Base-by-base conservation (phyloP, 64 coral and sea anemone genomes). In the Catalaphyllia jardinei region DNA sequence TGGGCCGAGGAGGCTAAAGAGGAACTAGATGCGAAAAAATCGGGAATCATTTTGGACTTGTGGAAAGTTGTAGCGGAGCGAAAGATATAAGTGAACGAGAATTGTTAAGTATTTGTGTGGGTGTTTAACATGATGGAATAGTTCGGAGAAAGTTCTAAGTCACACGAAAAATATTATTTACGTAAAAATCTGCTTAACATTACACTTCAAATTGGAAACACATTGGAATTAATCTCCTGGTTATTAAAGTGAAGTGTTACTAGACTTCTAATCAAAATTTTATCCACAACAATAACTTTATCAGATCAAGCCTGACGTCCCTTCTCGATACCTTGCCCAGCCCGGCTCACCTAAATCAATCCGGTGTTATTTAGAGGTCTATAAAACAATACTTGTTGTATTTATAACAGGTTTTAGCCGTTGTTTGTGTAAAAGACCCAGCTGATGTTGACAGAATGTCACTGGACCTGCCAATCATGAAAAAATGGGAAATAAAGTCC, bases 401-500 rank as follows among this genome's bases (percentile, higher is more conserved):
- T 67, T 22, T 67, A 10, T 67, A 8, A 3, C 72, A 92, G 90
- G 25, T 92, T 86, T 59, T 86, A 15, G 81, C 90, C 13, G 28
- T 92, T 29, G 82, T 92, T 8, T 92, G 90, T 69, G 90, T 92
- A 24, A 30, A 83, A 8, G 52, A 85, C 67, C 90, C 90, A 22
- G 74, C 46, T 49, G 90, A 92, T 14, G 73, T 86, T 18, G 90
- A 92, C 65, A 75, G 60, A 33, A 86, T 92, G 73, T 92, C 90
- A 30, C 71, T 92, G 19, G 76, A 92, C 60, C n/a, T 92, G 17
- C 90, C 90, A 59, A 78, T 92, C 27, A 92, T 92, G 90, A 92
- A 92, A 77, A 92, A 71, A 92, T 92, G 50, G 90, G 90, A 62
- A 73, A 86, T 35, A 86, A 73, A 27, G 90, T 86, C 0, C 72